These are phyloP conservation scores for Drosophila pseudoananassae DNA, from an alignment of 1,140 invertebrate species.

Conservation along the genomic window DNA sequence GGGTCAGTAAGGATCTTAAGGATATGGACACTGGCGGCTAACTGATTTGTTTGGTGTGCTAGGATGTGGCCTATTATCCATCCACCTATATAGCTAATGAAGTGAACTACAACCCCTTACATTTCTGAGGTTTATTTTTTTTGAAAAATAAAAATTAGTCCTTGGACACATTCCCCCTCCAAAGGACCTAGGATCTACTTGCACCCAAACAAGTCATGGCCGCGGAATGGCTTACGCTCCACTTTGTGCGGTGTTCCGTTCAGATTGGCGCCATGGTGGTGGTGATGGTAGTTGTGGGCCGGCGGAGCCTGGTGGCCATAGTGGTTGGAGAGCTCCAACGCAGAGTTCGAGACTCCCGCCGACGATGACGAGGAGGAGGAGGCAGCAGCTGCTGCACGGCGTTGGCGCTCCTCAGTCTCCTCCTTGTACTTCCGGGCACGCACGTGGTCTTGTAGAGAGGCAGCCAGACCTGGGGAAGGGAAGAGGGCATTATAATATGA, in stretches of 20 bases:
- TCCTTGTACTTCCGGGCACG: slow-evolving; percentile 88
- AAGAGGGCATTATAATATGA: too few relatives aligned
- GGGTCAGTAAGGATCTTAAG: slow-evolving; percentile 1
- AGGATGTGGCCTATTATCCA: not conserved
- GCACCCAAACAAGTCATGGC: not conserved
- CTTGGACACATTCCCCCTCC: too few relatives aligned
- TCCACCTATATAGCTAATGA: too few relatives aligned
- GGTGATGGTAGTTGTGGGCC: slow-evolving; percentile 58
- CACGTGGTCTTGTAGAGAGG: slow-evolving; percentile 91
- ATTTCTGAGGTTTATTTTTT: not conserved
- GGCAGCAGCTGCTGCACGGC: slow-evolving; percentile 63
- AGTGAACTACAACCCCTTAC: too few relatives aligned
- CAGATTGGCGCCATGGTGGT: slow-evolving; percentile 37
- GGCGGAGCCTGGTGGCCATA: slow-evolving; percentile 65
- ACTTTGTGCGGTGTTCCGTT: slow-evolving; percentile 73
- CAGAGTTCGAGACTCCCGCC: slow-evolving; percentile 10
- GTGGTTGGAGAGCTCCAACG: slow-evolving; percentile 43
- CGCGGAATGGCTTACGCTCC: slow-evolving; percentile 60
- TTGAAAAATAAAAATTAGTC: not conserved
- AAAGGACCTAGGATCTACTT: not conserved
- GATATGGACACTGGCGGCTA: not conserved
- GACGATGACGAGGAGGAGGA: slow-evolving; percentile 24
- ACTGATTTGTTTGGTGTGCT: not conserved
- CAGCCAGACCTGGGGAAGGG: slow-evolving; percentile 89
- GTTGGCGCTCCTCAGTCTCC: slow-evolving; percentile 84